These are phyloP conservation scores for Salvelinus sp. DNA, from an alignment of 2,113 vertebrate genomes.

Conservation along the genomic window DNA sequence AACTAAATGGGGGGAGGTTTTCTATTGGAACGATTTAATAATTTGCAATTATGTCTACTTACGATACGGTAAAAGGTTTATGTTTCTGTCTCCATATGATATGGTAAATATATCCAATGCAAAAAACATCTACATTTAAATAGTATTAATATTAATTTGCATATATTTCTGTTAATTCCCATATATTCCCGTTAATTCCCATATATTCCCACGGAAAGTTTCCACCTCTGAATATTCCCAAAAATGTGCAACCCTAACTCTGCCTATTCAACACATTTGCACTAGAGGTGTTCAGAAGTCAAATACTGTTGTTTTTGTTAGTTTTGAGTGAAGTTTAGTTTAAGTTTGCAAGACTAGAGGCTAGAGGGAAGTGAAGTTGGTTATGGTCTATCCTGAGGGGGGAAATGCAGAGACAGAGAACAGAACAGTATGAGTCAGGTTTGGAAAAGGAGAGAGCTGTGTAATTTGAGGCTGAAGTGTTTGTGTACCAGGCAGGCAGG, in stretches of 20 bases:
- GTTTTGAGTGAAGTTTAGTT: background rate
- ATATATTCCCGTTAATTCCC: too few species aligned
- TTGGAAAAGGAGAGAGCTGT: background rate
- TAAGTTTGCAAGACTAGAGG: background rate
- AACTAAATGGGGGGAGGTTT: too few species aligned
- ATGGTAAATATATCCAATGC: too few species aligned
- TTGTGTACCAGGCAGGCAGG: conserved; percentile 17
- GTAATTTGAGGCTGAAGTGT: background rate
- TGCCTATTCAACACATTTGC: background rate
- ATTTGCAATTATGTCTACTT: too few species aligned
- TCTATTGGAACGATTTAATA: too few species aligned
- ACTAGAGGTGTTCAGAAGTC: background rate
- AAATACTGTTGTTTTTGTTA: background rate
- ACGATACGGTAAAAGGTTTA: too few species aligned
- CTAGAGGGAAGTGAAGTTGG: background rate
- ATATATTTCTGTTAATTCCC: too few species aligned
- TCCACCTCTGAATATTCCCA: too few species aligned
- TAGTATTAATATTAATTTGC: too few species aligned
- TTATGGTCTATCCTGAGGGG: background rate
- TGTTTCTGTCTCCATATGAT: too few species aligned
- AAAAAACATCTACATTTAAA: too few species aligned
- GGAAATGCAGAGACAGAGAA: background rate
- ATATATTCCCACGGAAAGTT: too few species aligned
- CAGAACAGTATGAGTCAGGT: background rate
- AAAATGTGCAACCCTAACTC: background rate